phyloP scores from a whole-genome alignment of 2,888 invertebrate species.

The Pyralis farinalis region DNA sequence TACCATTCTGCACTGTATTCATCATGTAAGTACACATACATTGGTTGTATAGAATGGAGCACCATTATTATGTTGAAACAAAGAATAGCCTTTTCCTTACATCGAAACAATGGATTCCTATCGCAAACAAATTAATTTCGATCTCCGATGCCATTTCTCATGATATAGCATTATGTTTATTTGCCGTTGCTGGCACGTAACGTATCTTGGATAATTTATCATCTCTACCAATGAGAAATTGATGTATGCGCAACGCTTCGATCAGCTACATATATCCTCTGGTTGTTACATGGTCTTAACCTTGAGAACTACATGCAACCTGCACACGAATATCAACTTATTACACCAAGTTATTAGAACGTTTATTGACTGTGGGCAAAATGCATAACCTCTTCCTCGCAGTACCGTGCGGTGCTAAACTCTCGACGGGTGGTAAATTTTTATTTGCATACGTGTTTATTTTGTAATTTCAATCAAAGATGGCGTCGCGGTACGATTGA shows the following conservation, averaged over 20 bases:
- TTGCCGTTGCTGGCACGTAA: slow-evolving; percentile 30
- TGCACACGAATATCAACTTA: slow-evolving; percentile 27
- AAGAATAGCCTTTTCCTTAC: slow-evolving; percentile 1
- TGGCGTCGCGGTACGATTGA: slow-evolving; percentile 29
- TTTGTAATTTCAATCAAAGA: slow-evolving; percentile 60
- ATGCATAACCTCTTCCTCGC: slow-evolving; percentile 22
- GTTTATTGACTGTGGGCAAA: slow-evolving; percentile 12
- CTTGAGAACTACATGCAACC: slow-evolving; percentile 27
- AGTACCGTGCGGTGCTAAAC: slow-evolving; percentile 54
- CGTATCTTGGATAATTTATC: slow-evolving; percentile 62
- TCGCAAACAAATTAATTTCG: slow-evolving; percentile 12
- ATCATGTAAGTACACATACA: too few species aligned
- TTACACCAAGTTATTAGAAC: slow-evolving; percentile 13
- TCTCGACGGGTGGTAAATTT: slow-evolving; percentile 58
- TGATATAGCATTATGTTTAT: slow-evolving; percentile 26
- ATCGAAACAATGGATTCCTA: slow-evolving; percentile 8
- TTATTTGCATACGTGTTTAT: slow-evolving; percentile 70
- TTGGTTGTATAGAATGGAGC: too few species aligned
- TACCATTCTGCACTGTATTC: too few species aligned
- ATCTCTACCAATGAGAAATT: slow-evolving; percentile 53
- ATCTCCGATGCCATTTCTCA: slow-evolving; percentile 10
- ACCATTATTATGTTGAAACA: slow-evolving; percentile 2
- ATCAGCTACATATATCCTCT: slow-evolving; percentile 41
- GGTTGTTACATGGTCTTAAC: slow-evolving; percentile 43
- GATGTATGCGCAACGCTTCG: slow-evolving; percentile 51